A percentile compares a stretch with the other conserved stretches of the same genome.
Evolutionary conservation across 2,113 vertebrate species (phyloP).

Genomic region (Brachyhypopomus gauderio): DNA sequence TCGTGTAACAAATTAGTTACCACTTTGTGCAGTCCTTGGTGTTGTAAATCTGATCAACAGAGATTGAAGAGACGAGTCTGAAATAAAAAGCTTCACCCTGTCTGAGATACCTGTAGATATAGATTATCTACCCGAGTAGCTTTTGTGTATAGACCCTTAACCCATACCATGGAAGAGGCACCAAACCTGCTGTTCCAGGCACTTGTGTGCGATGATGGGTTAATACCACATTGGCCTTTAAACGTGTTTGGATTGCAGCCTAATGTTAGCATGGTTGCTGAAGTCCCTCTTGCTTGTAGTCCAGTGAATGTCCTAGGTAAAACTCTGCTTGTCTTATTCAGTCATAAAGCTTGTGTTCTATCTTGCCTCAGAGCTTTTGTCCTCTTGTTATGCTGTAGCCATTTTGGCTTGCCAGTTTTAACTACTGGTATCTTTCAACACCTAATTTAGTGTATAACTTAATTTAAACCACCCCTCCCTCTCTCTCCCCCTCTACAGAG

Average conservation of each 20-base stretch:
- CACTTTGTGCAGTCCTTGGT: not conserved
- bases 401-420: not conserved
- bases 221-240: not conserved
- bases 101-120: not conserved
- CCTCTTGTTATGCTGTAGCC: conserved; percentile 8
- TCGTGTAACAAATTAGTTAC: not conserved
- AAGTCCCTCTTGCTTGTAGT: not conserved
- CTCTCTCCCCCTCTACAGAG: conserved; percentile 69
- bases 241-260: not conserved
- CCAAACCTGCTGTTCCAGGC: not conserved
- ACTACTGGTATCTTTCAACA: not conserved
- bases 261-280: not conserved
- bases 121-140: not conserved
- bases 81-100: not conserved
- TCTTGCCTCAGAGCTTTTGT: conserved; percentile 2
- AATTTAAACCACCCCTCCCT: not conserved
- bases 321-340: not conserved
- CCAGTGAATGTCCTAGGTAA: not conserved
- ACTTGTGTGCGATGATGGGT: conserved; percentile 18
- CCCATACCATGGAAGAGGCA: not conserved
- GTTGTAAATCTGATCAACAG: conserved; percentile 62
- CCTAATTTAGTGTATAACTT: not conserved
- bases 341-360: not conserved
- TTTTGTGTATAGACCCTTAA: not conserved
- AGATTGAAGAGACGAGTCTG: conserved; percentile 34